Evolutionary conservation across 2,888 invertebrate species (phyloP).

Genomic region (Drosophila picticornis): DNA sequence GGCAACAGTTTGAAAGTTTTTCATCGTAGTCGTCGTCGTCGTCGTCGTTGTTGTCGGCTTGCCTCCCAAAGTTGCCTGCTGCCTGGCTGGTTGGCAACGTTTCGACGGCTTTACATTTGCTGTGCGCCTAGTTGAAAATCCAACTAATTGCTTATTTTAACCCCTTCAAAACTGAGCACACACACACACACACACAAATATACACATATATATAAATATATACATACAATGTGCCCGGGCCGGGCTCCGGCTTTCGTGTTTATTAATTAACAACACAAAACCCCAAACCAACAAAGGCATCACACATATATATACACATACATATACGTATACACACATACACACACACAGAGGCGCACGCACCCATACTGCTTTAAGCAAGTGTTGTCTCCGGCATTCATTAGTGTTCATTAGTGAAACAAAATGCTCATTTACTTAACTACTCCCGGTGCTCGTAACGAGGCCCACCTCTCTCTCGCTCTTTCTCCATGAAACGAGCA

Average conservation of each 20-base stretch:
- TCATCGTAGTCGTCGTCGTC: constrained; percentile 65
- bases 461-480: constrained; percentile 35
- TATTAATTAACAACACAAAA: constrained; percentile 82
- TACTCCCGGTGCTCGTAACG: constrained; percentile 72
- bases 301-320: constrained; percentile 45
- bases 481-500: constrained; percentile 6
- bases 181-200: constrained; percentile 54
- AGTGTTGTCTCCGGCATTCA: constrained; percentile 82
- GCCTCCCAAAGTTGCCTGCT: constrained; percentile 64
- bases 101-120: constrained; percentile 69
- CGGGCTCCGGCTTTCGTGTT: constrained; percentile 72
- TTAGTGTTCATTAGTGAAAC: constrained; percentile 84
- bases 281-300: constrained; percentile 77
- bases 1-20: constrained; percentile 79
- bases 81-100: constrained; percentile 52
- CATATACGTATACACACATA: constrained; percentile 24
- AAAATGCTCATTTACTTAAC: constrained; percentile 84
- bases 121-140: constrained; percentile 81
- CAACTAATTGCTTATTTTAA: constrained; percentile 83
- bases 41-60: constrained; percentile 59
- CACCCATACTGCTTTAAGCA: constrained; percentile 61
- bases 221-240: constrained; percentile 55
- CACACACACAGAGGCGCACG: constrained; percentile 30
- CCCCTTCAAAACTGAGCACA: constrained; percentile 81
- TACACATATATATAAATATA: constrained; percentile 30